These are phyloP conservation scores for Xyliphius kryptos DNA, from an alignment of 2,113 vertebrate genomes.

Conservation along the genomic window DNA sequence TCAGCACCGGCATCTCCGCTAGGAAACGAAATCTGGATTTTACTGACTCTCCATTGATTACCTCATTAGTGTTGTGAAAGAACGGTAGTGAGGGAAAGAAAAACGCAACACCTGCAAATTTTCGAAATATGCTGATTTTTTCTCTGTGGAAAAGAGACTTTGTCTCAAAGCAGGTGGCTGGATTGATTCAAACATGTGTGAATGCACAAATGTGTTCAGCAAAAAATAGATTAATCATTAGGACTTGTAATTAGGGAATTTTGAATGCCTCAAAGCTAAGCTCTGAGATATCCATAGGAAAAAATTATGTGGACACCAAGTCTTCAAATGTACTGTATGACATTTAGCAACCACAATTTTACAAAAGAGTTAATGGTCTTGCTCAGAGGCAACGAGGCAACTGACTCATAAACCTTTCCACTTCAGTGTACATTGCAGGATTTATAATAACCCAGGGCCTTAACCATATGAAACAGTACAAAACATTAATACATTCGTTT, in stretches of 20 bases:
- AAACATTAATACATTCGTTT: too few relatives aligned
- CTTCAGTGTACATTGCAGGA: too few relatives aligned
- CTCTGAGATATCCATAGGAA: too few relatives aligned
- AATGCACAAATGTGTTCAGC: constrained; percentile 7
- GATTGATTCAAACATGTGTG: constrained; percentile 25
- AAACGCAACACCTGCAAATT: constrained; percentile 58
- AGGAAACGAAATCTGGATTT: constrained; percentile 9
- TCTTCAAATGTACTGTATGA: too few relatives aligned
- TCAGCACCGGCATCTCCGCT: constrained; percentile 23
- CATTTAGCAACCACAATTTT: too few relatives aligned
- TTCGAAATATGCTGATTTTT: constrained; percentile 25
- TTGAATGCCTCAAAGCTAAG: too few relatives aligned
- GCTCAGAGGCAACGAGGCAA: too few relatives aligned
- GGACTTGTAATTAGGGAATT: constrained; percentile 9
- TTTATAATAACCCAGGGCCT: too few relatives aligned
- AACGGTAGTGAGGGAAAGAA: constrained; percentile 3
- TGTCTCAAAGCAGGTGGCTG: constrained; percentile 52
- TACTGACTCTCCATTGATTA: constrained; percentile 56
- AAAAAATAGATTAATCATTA: constrained; percentile 28
- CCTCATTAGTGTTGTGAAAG: constrained; percentile 49
- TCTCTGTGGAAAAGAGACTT: constrained; percentile 37
- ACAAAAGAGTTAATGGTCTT: too few relatives aligned
- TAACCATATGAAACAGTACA: too few relatives aligned
- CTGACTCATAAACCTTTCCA: too few relatives aligned
- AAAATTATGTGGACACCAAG: too few relatives aligned